Base-by-base conservation (phyloP, 1,140 invertebrate genomes). In the Protaetia brevitarsis region DNA sequence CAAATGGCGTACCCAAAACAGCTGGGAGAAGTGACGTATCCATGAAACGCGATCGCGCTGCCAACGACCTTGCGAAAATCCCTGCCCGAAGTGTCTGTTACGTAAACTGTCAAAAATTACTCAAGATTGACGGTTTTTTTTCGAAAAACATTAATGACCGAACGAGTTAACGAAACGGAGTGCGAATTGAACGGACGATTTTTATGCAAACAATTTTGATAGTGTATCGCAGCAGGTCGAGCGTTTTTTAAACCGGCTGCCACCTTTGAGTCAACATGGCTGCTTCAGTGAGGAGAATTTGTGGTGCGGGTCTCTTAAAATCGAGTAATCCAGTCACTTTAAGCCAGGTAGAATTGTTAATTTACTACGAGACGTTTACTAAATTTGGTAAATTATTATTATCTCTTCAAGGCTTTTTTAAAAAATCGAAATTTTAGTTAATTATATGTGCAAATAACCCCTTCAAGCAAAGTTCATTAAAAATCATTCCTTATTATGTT, bases 221-320 rank as follows among this genome's bases (percentile, higher is more conserved):
- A 6, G 23, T 58, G 21, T 30, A 23, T 29, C 2, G 56, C 56
- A 28, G 56, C 26, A 13, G 56, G 56, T 58, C 28, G 8, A 10
- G 2, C 56, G 28, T 28, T 16, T 26, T 58, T 58, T 27, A 57
- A 58, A 58, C 56, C 56, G 23, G 29, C 31, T 30, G 28, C 31
- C 23, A 21, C 28, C 59, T 61, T 34, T 30, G 21, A 21, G 29
- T 61, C 85, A 91, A 86, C 82, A 92, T 92, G 90, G 89, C 90
- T 86, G 88, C 89, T 77, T 84, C 86, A 78, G 84, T 92, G 78
- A 86, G 89, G 83, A 86, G 89, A 81, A 87, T 92, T 87, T 90
- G 86, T 84, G 88, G 89, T 82, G 86, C 89, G 78, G 85, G 86
- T 79, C 83, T 90, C 79, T 84, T 89, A 76, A 88, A 87, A 83